phyloP scores from a whole-genome alignment of 2,797 vertebrate species.

The Scarus forsteni region DNA sequence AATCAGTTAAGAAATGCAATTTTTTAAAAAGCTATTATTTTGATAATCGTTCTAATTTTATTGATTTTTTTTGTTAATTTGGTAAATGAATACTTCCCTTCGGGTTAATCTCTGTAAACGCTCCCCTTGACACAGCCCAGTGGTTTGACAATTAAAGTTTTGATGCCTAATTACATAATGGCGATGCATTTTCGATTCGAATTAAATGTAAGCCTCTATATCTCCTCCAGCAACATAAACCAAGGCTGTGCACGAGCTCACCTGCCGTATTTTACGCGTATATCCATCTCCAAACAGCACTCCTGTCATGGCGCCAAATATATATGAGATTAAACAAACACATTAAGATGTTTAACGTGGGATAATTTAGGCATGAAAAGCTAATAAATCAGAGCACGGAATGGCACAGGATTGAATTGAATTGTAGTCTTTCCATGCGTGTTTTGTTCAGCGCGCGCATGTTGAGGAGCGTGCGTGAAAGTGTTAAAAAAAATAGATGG shows the following conservation, averaged over 20 bases:
- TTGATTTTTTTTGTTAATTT: conserved; percentile 88
- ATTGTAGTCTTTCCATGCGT: conserved; percentile 69
- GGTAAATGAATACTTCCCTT: background rate
- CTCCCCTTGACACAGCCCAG: conserved; percentile 8
- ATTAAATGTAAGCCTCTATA: background rate
- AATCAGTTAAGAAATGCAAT: background rate
- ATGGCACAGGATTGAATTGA: conserved; percentile 81
- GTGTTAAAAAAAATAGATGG: conserved; percentile 37
- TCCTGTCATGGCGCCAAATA: conserved; percentile 40
- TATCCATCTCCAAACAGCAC: conserved; percentile 31
- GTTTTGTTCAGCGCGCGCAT: conserved; percentile 32
- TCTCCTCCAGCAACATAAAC: conserved; percentile 10
- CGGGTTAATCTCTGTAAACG: conserved; percentile 13
- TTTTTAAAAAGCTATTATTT: conserved; percentile 89
- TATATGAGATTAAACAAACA: conserved; percentile 77
- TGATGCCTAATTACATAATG: conserved; percentile 30
- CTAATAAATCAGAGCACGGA: conserved; percentile 85
- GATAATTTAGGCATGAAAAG: conserved; percentile 84
- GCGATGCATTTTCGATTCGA: conserved; percentile 15
- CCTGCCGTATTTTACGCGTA: conserved; percentile 20
- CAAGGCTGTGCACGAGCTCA: conserved; percentile 13
- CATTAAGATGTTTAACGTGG: conserved; percentile 79
- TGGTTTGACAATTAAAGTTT: conserved; percentile 22
- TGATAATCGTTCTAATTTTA: conserved; percentile 92
- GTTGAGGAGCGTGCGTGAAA: conserved; percentile 38